Evolutionary conservation across 1,140 invertebrate species (phyloP).

Genomic region (Bombus affinis): DNA sequence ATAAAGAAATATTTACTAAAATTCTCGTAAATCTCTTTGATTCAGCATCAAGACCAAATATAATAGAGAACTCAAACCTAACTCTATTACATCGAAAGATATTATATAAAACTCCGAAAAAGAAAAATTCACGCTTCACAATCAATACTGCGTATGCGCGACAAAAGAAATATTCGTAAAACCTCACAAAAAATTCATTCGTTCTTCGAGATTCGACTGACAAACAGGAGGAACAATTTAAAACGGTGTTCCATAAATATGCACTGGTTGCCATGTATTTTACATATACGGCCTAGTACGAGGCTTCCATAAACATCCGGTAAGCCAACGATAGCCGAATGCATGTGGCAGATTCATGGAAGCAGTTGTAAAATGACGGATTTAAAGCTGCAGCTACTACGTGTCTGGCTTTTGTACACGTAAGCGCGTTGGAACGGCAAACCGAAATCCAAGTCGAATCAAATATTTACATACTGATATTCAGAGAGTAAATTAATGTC

Average conservation of each 20-base stretch:
- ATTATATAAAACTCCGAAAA: no score
- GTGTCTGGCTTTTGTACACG: slow-evolving; percentile 6
- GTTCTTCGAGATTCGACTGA: not conserved
- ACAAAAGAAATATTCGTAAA: not conserved
- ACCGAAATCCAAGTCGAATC: not conserved
- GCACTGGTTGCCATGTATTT: not conserved
- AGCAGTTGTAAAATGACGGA: slow-evolving; percentile 16
- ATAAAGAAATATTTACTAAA: no score
- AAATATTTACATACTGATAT: slow-evolving; percentile 29
- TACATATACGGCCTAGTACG: not conserved
- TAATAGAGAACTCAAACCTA: no score
- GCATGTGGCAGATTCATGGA: not conserved
- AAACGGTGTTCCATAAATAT: not conserved
- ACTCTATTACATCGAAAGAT: no score
- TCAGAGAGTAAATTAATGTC: not conserved
- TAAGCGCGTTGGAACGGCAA: not conserved
- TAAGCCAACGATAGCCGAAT: not conserved
- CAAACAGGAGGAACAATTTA: not conserved
- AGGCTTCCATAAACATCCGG: slow-evolving; percentile 2
- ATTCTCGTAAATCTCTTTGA: no score
- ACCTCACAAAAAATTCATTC: no score
- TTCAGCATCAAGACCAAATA: no score
- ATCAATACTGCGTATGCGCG: not conserved
- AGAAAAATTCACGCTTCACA: no score
- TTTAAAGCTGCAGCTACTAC: slow-evolving; percentile 17